Conservation (phyloP, 2,888 invertebrate genomes). For the Dicycla oo region DNA sequence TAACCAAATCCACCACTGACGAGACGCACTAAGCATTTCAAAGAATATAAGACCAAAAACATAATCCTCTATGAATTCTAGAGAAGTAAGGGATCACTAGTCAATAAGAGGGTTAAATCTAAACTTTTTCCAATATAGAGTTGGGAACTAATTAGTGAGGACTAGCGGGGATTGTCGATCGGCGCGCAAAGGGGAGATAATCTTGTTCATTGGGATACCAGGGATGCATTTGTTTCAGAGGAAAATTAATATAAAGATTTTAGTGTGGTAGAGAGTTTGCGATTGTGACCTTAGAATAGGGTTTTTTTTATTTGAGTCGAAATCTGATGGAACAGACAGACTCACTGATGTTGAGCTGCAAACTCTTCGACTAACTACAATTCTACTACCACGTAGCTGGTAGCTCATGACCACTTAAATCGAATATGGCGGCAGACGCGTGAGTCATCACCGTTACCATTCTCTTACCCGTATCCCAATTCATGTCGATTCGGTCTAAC, state of each 20-base stretch:
- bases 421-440: no score
- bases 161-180: slow-evolving; percentile 26
- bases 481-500: no score
- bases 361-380: background rate
- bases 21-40: slow-evolving; percentile 1
- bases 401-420: no score
- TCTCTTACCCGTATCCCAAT: no score
- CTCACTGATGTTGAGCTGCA: background rate
- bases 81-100: slow-evolving; percentile 18
- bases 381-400: no score
- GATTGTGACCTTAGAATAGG: background rate
- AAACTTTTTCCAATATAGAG: slow-evolving; percentile 60
- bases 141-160: slow-evolving; percentile 52
- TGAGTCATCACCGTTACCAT: no score
- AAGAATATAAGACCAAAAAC: slow-evolving; percentile 12
- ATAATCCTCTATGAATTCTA: slow-evolving; percentile 39
- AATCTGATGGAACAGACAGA: background rate
- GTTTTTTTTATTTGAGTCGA: background rate
- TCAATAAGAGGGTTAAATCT: slow-evolving; percentile 31
- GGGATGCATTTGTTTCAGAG: slow-evolving; percentile 24
- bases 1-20: background rate
- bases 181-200: slow-evolving; percentile 45
- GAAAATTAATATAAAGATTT: background rate
- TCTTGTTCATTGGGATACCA: slow-evolving; percentile 37
- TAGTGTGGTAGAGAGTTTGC: background rate